These are phyloP conservation scores for Strigamia transsilvanica DNA, from an alignment of 2,888 invertebrate species.

Conservation along the genomic window DNA sequence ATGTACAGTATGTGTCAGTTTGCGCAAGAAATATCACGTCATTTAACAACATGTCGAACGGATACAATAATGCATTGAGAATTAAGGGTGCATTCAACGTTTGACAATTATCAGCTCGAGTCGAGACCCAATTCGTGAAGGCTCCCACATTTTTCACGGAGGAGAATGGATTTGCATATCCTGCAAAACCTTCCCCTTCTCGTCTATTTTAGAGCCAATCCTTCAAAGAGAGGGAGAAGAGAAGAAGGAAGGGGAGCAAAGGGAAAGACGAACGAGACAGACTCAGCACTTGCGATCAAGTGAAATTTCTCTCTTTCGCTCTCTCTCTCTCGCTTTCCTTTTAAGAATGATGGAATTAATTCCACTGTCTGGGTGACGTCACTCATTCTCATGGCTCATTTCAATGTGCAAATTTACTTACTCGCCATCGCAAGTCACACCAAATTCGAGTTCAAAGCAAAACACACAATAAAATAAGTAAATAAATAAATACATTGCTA, in stretches of 20 bases:
- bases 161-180: constrained; percentile 37
- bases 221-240: constrained; percentile 14
- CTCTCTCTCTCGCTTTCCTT: not conserved
- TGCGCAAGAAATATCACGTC: not conserved
- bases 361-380: constrained; percentile 21
- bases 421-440: too few species aligned
- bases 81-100: constrained; percentile 20
- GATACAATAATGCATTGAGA: constrained; percentile 27
- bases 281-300: not conserved
- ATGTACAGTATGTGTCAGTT: constrained; percentile 4
- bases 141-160: constrained; percentile 42
- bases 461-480: too few species aligned
- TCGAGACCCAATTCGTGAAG: constrained; percentile 36
- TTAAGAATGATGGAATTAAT: constrained; percentile 25
- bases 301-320: not conserved
- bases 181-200: constrained; percentile 39
- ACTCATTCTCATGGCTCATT: constrained; percentile 18
- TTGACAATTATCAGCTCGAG: constrained; percentile 41
- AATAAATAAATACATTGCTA: too few species aligned
- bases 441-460: too few species aligned
- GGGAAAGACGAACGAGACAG: constrained; percentile 31
- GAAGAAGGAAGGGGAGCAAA: not conserved
- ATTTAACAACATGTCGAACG: constrained; percentile 17
- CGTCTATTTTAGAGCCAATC: constrained; percentile 39
- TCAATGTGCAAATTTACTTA: not conserved